These are phyloP conservation scores for Petrocephalus sullivani DNA, from an alignment of 2,797 vertebrate genomes.

Conservation along the genomic window DNA sequence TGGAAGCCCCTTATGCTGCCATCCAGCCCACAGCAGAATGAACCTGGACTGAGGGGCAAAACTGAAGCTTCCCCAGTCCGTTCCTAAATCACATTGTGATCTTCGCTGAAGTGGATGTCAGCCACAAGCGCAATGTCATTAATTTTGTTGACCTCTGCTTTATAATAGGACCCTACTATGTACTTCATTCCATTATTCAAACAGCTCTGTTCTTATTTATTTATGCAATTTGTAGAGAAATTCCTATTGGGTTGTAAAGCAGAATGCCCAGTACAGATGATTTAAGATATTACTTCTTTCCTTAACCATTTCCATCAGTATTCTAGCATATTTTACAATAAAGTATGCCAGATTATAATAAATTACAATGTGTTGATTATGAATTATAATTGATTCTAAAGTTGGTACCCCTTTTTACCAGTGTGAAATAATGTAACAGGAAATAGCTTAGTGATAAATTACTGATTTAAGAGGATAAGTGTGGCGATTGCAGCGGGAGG, in stretches of 20 bases:
- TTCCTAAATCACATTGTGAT: neutral
- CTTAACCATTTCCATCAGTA: neutral
- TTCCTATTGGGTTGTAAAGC: neutral
- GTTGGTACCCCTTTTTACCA: neutral
- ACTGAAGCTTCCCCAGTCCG: neutral
- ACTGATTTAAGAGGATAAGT: neutral
- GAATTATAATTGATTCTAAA: neutral
- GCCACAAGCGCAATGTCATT: neutral
- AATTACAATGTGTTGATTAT: neutral
- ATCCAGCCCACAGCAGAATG: neutral
- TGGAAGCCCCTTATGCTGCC: neutral
- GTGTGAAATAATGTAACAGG: neutral
- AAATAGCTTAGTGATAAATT: neutral
- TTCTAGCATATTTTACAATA: neutral
- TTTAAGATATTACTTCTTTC: neutral
- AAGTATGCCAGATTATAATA: neutral
- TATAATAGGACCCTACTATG: neutral
- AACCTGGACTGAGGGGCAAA: neutral
- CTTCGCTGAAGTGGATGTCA: neutral
- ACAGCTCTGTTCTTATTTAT: neutral
- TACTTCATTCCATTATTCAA: neutral
- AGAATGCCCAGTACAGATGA: neutral
- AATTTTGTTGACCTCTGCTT: conserved; percentile 4
- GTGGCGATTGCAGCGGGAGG: no score
- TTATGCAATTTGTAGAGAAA: neutral